Evolutionary conservation across 2,113 vertebrate species (phyloP).

Genomic region (Pelmatolapia mariae): DNA sequence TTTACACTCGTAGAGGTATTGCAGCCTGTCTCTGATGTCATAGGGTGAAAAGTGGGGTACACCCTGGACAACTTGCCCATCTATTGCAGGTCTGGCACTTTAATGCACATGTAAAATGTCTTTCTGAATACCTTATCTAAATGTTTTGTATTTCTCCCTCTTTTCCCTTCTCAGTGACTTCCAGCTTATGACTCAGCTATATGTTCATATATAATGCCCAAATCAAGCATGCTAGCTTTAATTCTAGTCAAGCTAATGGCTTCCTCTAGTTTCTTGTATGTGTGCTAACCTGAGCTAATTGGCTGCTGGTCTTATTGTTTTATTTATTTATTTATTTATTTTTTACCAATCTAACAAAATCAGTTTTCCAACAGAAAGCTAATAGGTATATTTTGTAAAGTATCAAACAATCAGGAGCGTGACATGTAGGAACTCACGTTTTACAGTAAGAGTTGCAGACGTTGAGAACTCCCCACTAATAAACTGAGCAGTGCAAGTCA

Average conservation of each 20-base stretch:
- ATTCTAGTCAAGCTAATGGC: neutral
- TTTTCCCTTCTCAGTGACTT: neutral
- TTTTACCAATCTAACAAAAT: fast-evolving
- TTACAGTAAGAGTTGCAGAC: constrained; percentile 25
- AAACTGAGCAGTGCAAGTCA: constrained; percentile 51
- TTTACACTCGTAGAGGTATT: neutral
- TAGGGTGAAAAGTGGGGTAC: neutral
- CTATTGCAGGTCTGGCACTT: neutral
- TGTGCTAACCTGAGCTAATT: neutral
- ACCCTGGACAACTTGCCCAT: neutral
- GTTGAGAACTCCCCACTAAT: neutral
- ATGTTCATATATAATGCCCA: neutral
- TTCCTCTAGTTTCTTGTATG: neutral
- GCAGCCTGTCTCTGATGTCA: neutral
- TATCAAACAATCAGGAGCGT: neutral
- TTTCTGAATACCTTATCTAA: neutral
- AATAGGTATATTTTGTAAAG: neutral
- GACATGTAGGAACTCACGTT: constrained; percentile 28
- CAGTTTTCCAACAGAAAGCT: neutral
- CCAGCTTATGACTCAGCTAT: neutral
- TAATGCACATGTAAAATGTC: neutral
- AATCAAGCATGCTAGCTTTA: neutral
- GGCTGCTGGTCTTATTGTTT: neutral
- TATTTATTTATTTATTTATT: fast-evolving
- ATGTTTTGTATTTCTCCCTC: neutral